Evolutionary conservation across 1,140 invertebrate genomes (phyloP).

Genomic region (Zaprionus davidi): DNA sequence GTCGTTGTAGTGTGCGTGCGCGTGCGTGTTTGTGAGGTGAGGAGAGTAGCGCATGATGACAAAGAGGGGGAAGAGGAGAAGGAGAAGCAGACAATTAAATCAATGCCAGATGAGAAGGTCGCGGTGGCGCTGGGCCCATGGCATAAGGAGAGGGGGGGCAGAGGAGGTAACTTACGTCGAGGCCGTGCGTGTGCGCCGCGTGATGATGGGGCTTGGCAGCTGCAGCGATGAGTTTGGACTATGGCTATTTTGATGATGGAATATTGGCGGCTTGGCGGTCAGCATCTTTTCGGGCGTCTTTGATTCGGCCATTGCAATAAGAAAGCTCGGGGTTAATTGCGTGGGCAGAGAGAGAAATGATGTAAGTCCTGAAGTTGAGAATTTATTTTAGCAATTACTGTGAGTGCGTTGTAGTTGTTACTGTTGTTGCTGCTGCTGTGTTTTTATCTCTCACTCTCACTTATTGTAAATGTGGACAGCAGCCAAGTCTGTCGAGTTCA

Average conservation of each 20-base stretch:
- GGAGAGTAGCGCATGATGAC: slow-evolving; percentile 5
- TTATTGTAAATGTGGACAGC: slow-evolving; percentile 49
- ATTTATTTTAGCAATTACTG: background rate
- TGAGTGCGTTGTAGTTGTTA: slow-evolving; percentile 10
- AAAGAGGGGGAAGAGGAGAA: slow-evolving; percentile 17
- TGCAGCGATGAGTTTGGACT: slow-evolving; percentile 85
- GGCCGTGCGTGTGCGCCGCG: slow-evolving; percentile 90
- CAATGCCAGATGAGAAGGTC: slow-evolving; percentile 55
- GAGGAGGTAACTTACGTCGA: slow-evolving; percentile 88
- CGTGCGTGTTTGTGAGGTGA: slow-evolving; percentile 41
- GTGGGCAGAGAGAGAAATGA: slow-evolving; percentile 23
- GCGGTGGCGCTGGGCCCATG: background rate
- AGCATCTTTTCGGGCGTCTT: slow-evolving; percentile 78
- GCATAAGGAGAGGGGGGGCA: background rate
- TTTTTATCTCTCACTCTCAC: slow-evolving; percentile 27
- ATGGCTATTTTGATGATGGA: slow-evolving; percentile 74
- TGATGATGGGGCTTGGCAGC: slow-evolving; percentile 91
- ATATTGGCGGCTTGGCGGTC: slow-evolving; percentile 71
- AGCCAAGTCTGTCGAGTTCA: slow-evolving; percentile 74
- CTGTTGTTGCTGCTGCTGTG: slow-evolving; percentile 22
- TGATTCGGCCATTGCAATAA: slow-evolving; percentile 65
- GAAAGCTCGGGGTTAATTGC: slow-evolving; percentile 9
- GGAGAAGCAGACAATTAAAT: slow-evolving; percentile 73
- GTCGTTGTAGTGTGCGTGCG: slow-evolving; percentile 29
- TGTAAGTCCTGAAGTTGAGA: slow-evolving; percentile 22